Conservation (phyloP, 2,113 vertebrate genomes). For the Mus spicilegus region DNA sequence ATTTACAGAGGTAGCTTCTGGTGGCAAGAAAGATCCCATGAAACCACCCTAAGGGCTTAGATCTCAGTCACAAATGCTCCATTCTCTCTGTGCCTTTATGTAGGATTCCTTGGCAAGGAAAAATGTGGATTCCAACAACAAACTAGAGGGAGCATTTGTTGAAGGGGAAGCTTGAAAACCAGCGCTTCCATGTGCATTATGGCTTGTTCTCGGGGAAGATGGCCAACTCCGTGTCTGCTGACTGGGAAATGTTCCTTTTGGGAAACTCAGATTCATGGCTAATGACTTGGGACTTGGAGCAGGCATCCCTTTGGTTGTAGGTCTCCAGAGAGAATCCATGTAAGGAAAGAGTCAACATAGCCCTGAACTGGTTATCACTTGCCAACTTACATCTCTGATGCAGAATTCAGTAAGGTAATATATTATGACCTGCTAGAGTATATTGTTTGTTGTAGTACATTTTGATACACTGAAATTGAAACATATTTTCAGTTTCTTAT, state of each 20-base stretch:
- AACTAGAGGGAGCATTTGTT: not conserved
- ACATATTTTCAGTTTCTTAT: not conserved
- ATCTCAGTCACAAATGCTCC: not conserved
- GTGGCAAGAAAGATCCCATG: not conserved
- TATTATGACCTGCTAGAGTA: not conserved
- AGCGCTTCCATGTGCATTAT: not conserved
- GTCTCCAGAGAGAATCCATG: not conserved
- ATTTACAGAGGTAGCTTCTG: not conserved
- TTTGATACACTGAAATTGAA: not conserved
- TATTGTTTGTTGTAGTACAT: not conserved
- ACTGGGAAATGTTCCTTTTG: not conserved
- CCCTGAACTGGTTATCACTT: not conserved
- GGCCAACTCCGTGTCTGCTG: constrained; percentile 8
- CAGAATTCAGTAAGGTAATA: not conserved
- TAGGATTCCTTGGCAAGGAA: not conserved
- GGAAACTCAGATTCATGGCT: constrained; percentile 24
- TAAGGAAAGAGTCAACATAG: not conserved
- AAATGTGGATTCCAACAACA: not conserved
- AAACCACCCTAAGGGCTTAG: not conserved
- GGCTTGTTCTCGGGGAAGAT: not conserved
- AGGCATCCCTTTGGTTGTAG: not conserved
- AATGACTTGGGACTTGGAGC: not conserved
- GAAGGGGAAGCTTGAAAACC: not conserved
- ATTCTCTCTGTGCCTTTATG: not conserved
- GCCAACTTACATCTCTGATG: not conserved